Evolutionary conservation across 2,797 vertebrate species (phyloP), one percentile per base, ranked within the genome.

Genomic region (Enteromius anoplus): DNA sequence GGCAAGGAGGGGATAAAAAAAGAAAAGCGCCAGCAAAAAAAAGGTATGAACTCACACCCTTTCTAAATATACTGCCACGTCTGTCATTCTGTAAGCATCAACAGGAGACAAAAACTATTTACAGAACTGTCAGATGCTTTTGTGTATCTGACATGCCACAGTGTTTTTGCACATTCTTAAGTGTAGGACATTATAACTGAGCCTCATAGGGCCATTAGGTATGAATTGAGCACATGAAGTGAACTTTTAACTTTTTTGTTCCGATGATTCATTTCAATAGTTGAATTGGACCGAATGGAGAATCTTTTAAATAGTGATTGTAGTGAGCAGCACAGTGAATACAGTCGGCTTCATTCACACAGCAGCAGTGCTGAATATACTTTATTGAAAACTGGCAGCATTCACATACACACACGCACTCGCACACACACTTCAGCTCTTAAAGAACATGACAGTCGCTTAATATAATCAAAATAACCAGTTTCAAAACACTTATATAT

Each of bases 11-110:
- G 65, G 29, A 37, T 23, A 19, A 75, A 77, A 37, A 75, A 77
- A 34, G 60, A 84, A 55, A 85, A 55, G 73, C 64, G 45, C 55
- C 84, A 81, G 53, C 72, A 89, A 32, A 91, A 89, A 82, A 95
- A 94, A 95, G 93, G 94, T 95, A 92, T 84, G 79, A 55, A 51
- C 23, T 72, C 21, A 47, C 75, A 60, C 23, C 79, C 37, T 42
- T 40, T 68, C 58, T 66, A 80, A 73, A 85, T 84, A 68, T 62
- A 77, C 26, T 42, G 75, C 37, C 23, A 77, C 62, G 5, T 75
- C 47, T 75, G 60, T 45, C 69, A 65, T 26, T 45, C 29, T 69
- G 73, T 4, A 15, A 69, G 53, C 64, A 21, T 47, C 62, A 68
- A 23, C 14, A 37, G 34, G 26, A 49, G 49, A 75, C 76, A 53